Percentiles rank a stretch among this genome's conserved stretches.
phyloP scores from a whole-genome alignment of 2,888 invertebrate species.

The Dasysyrphus tricinctus region DNA sequence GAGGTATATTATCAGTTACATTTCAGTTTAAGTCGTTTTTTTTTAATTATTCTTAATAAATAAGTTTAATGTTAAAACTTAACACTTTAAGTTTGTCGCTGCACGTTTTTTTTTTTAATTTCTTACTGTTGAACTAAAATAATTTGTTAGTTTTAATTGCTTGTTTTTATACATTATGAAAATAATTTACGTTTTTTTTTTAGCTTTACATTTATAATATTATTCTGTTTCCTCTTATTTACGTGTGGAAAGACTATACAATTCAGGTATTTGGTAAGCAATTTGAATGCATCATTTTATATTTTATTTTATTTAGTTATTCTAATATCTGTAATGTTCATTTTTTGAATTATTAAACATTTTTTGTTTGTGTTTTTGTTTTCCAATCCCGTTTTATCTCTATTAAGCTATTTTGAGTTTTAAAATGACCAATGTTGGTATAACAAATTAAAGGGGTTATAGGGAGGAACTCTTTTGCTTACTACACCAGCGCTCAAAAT shows the following conservation, averaged over 20 bases:
- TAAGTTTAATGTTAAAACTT: slow-evolving; percentile 40
- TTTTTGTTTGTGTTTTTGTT: slow-evolving; percentile 25
- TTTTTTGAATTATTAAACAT: slow-evolving; percentile 60
- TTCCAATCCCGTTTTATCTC: slow-evolving; percentile 56
- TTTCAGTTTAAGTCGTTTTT: slow-evolving; percentile 54
- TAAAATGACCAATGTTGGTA: slow-evolving; percentile 13
- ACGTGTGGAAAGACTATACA: slow-evolving; percentile 80
- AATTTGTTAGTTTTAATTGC: slow-evolving; percentile 54
- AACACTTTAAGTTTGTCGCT: slow-evolving; percentile 60
- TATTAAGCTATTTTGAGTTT: slow-evolving; percentile 40
- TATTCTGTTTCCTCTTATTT: slow-evolving; percentile 62
- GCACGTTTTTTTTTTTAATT: slow-evolving; percentile 37
- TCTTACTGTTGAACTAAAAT: slow-evolving; percentile 48
- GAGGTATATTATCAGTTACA: slow-evolving; percentile 46
- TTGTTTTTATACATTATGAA: slow-evolving; percentile 63
- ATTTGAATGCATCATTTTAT: slow-evolving; percentile 77
- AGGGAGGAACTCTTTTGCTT: slow-evolving; percentile 21
- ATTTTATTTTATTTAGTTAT: slow-evolving; percentile 57
- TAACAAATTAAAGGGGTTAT: slow-evolving; percentile 3
- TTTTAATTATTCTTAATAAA: slow-evolving; percentile 25
- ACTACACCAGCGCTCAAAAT: slow-evolving; percentile 48
- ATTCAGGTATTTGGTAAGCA: slow-evolving; percentile 82
- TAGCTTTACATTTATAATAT: slow-evolving; percentile 71
- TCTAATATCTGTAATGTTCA: slow-evolving; percentile 54
- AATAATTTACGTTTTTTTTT: slow-evolving; percentile 68